phyloP scores from a whole-genome alignment of 92 coral and sea anemone species.

The Palythoa heliodiscus region DNA sequence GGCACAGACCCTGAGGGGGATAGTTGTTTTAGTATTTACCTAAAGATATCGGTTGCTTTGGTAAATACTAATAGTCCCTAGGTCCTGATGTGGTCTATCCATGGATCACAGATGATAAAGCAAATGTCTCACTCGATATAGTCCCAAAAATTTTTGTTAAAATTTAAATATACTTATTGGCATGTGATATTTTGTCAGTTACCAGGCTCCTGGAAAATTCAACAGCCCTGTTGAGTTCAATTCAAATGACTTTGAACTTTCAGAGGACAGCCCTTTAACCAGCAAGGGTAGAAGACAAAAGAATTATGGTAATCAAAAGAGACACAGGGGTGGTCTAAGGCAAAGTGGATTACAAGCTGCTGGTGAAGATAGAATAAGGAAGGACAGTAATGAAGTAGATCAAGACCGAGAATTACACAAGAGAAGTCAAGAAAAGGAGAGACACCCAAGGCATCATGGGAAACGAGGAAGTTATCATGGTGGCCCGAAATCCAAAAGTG shows the following conservation, averaged over 20 bases:
- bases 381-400: not conserved
- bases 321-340: not conserved
- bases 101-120: too few relatives aligned
- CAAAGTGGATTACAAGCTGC: not conserved
- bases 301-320: not conserved
- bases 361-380: not conserved
- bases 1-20: too few relatives aligned
- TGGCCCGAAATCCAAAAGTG: constrained; percentile 32
- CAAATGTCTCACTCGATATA: too few relatives aligned
- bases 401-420: not conserved
- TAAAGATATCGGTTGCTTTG: too few relatives aligned
- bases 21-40: too few relatives aligned
- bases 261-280: constrained; percentile 56
- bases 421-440: constrained; percentile 16
- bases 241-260: constrained; percentile 70
- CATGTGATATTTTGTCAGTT: constrained; percentile 43
- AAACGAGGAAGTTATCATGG: constrained; percentile 45
- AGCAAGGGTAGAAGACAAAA: not conserved
- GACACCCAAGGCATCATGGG: not conserved
- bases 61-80: too few relatives aligned
- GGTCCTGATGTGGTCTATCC: too few relatives aligned
- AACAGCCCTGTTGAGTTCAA: constrained; percentile 71
- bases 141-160: not conserved
- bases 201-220: constrained; percentile 87
- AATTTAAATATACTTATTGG: not conserved